These are phyloP conservation scores for Meiosimyza decipiens DNA, from an alignment of 2,888 invertebrate genomes.

Conservation along the genomic window DNA sequence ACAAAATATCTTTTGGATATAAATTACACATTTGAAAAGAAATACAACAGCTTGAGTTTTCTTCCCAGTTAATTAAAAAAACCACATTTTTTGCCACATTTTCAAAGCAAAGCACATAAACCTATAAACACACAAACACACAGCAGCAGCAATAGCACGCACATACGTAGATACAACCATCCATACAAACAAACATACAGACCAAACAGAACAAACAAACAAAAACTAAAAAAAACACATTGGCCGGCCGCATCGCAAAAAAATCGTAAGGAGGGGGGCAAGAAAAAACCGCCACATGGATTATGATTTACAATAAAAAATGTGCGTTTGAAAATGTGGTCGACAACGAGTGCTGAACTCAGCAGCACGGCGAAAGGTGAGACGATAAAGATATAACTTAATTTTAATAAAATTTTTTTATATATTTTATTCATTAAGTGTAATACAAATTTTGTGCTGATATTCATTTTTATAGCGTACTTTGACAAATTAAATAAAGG, in stretches of 20 bases:
- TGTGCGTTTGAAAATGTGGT: conserved; percentile 51
- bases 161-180: background rate
- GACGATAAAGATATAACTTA: background rate
- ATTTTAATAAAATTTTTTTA: background rate
- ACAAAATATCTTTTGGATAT: too few relatives aligned
- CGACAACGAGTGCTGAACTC: conserved; percentile 45
- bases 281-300: conserved; percentile 23
- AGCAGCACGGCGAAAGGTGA: conserved; percentile 42
- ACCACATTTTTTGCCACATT: too few relatives aligned
- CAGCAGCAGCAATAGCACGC: background rate
- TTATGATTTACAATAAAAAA: conserved; percentile 41
- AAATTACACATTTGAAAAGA: too few relatives aligned
- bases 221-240: background rate
- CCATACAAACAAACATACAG: background rate
- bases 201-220: background rate
- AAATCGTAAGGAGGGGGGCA: background rate
- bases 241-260: background rate
- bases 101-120: background rate
- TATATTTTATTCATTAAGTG: background rate
- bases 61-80: too few relatives aligned
- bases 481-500: too few relatives aligned
- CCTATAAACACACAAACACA: background rate
- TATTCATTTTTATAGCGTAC: background rate
- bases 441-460: background rate
- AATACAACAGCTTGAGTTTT: too few relatives aligned